Evolutionary conservation across 2,113 vertebrate genomes (phyloP).

Genomic region (Athene cunicularia): DNA sequence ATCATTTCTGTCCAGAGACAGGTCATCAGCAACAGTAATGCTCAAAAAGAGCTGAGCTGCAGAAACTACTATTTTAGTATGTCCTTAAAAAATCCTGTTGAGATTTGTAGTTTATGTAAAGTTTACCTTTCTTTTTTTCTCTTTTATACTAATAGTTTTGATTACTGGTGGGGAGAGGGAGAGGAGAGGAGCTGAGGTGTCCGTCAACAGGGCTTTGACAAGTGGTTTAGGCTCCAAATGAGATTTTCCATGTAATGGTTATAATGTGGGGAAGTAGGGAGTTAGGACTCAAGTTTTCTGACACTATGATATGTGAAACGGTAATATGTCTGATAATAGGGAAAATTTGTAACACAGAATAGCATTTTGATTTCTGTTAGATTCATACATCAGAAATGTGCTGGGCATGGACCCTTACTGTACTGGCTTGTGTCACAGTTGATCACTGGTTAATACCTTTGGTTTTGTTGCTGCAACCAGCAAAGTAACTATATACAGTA

Average conservation of each 20-base stretch:
- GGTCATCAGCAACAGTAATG: background rate
- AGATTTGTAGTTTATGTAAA: background rate
- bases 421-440: background rate
- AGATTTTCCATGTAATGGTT: background rate
- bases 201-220: rapidly evolving
- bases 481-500: background rate
- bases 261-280: background rate
- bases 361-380: background rate
- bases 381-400: background rate
- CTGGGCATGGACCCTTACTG: background rate
- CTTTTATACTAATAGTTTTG: background rate
- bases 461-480: background rate
- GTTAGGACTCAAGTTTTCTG: background rate
- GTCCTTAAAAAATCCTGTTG: background rate
- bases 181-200: background rate
- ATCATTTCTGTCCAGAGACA: background rate
- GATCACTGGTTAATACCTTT: background rate
- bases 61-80: background rate
- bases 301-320: background rate
- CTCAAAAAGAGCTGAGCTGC: background rate
- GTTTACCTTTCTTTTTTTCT: background rate
- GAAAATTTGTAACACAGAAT: background rate
- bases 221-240: background rate
- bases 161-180: background rate
- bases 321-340: background rate